Percentiles rank a stretch among this genome's conserved stretches.
Conservation (phyloP, 1,140 invertebrate species). For the Antheraea pernyi region DNA sequence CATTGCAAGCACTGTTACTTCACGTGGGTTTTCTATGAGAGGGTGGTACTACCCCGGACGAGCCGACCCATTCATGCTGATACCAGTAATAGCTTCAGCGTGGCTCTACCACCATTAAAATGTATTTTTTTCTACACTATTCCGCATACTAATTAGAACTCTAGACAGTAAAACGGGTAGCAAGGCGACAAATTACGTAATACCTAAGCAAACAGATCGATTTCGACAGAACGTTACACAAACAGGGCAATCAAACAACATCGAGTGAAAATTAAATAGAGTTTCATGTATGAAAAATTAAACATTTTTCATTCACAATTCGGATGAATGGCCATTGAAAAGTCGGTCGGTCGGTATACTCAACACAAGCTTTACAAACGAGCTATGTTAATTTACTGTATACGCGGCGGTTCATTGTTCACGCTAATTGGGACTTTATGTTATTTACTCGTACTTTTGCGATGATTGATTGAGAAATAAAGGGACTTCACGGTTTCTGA, state of each 20-base stretch:
- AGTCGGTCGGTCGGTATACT: constrained; percentile 8
- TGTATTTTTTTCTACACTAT: too few relatives aligned
- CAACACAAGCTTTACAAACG: constrained; percentile 12
- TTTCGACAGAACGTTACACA: neutral
- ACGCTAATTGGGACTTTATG: constrained; percentile 21
- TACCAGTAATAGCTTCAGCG: too few relatives aligned
- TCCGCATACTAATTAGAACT: too few relatives aligned
- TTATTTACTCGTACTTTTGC: constrained; percentile 9
- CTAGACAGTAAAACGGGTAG: neutral
- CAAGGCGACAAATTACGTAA: constrained; percentile 3
- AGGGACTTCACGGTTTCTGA: neutral
- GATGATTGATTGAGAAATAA: constrained; percentile 15
- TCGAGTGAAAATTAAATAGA: neutral
- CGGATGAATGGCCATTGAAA: constrained; percentile 7
- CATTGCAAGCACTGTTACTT: too few relatives aligned
- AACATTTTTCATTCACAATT: constrained; percentile 17
- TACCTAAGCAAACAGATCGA: neutral
- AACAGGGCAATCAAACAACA: neutral
- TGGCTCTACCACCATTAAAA: too few relatives aligned
- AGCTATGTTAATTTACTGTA: constrained; percentile 22
- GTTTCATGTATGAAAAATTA: neutral
- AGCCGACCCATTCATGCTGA: too few relatives aligned
- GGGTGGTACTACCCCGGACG: too few relatives aligned
- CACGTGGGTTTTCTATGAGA: too few relatives aligned
- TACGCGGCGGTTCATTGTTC: constrained; percentile 16